A percentile compares a stretch with the other conserved stretches of the same genome.
phyloP scores from a whole-genome alignment of 2,113 vertebrate genomes.

The Panthera uncia region DNA sequence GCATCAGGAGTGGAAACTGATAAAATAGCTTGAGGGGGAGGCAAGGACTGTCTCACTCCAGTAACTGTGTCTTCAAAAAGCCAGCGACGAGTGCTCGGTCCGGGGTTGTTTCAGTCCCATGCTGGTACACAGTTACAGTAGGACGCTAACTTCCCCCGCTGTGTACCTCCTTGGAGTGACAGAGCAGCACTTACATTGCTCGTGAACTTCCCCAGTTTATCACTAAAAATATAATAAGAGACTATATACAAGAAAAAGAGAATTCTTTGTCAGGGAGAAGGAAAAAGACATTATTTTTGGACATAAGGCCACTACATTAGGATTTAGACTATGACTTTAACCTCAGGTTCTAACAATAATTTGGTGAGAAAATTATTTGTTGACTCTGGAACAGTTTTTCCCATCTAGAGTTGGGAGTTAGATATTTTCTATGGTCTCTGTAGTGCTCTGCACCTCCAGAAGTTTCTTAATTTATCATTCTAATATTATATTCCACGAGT shows the following conservation, averaged over 20 bases:
- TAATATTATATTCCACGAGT: not conserved
- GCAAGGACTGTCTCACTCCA: conserved; percentile 79
- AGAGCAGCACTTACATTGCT: not conserved
- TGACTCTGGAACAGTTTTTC: not conserved
- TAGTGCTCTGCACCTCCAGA: not conserved
- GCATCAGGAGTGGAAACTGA: conserved; percentile 79
- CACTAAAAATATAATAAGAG: not conserved
- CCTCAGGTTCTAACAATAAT: not conserved
- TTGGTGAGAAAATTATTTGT: not conserved
- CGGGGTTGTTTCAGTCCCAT: conserved; percentile 58
- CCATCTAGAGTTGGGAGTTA: not conserved
- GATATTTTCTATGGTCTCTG: not conserved
- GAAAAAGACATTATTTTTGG: not conserved
- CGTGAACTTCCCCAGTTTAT: not conserved
- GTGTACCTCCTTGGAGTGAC: not conserved
- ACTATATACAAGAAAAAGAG: too few species aligned
- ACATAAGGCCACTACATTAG: not conserved
- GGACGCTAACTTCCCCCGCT: not conserved
- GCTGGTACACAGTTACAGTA: conserved; percentile 5
- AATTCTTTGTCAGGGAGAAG: not conserved
- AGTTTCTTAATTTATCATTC: not conserved
- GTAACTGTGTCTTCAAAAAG: conserved; percentile 77
- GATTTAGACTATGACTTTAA: not conserved
- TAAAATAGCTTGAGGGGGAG: conserved; percentile 78
- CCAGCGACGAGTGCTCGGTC: conserved; percentile 3